Evolutionary conservation across 2,888 invertebrate genomes (phyloP).

Genomic region (Drosophila paramelanica): DNA sequence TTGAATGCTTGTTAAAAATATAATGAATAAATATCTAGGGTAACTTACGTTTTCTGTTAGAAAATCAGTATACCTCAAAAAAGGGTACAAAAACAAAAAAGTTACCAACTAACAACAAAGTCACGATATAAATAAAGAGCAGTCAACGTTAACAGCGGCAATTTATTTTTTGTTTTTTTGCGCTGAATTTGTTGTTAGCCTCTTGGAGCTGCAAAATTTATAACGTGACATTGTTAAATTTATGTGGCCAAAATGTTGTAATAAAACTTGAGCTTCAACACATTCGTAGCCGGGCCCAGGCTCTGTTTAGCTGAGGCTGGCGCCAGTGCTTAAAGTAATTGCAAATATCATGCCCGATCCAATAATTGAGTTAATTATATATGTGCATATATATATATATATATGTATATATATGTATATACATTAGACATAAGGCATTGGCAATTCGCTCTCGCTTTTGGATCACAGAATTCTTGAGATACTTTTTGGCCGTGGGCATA

Average conservation of each 20-base stretch:
- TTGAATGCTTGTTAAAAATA: no score
- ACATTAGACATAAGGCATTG: neutral
- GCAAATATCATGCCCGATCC: slow-evolving; percentile 56
- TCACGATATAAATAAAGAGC: slow-evolving; percentile 75
- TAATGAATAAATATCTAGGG: no score
- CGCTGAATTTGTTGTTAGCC: slow-evolving; percentile 18
- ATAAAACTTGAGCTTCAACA: slow-evolving; percentile 53
- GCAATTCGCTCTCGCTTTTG: neutral
- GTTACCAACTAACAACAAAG: slow-evolving; percentile 70
- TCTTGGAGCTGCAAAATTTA: slow-evolving; percentile 65
- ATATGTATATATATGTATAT: slow-evolving; percentile 9
- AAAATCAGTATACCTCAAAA: neutral
- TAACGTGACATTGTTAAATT: slow-evolving; percentile 79
- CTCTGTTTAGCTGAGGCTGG: slow-evolving; percentile 35
- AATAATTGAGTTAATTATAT: slow-evolving; percentile 58
- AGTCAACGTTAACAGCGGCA: slow-evolving; percentile 62
- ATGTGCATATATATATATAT: slow-evolving; percentile 16
- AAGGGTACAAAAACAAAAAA: slow-evolving; percentile 38
- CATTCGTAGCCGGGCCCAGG: slow-evolving; percentile 8
- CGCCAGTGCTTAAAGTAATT: slow-evolving; percentile 71
- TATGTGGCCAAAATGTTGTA: slow-evolving; percentile 71
- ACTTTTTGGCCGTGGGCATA: slow-evolving; percentile 10
- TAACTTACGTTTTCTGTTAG: neutral
- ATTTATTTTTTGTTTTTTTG: slow-evolving; percentile 31
- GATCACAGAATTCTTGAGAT: slow-evolving; percentile 24